phyloP scores from a whole-genome alignment of 2,113 vertebrate species.

The Callionymus lyra region DNA sequence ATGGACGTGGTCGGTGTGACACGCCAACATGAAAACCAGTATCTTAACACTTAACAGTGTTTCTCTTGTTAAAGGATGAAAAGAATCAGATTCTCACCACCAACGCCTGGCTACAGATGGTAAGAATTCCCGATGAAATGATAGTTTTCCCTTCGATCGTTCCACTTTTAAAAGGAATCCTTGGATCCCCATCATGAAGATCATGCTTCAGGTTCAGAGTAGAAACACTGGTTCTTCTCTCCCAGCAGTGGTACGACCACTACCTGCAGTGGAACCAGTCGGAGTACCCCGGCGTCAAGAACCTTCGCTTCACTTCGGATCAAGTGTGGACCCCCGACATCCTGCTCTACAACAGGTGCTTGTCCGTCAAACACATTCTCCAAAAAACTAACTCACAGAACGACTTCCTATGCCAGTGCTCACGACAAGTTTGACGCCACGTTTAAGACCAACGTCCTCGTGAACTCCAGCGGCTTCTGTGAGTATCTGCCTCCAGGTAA shows the following conservation, averaged over 20 bases:
- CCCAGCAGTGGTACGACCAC: constrained; percentile 72
- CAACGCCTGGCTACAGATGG: constrained; percentile 75
- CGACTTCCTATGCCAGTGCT: constrained; percentile 46
- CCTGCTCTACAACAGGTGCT: constrained; percentile 72
- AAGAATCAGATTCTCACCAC: constrained; percentile 74
- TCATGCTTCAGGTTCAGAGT: no score
- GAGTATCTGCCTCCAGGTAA: constrained; percentile 75
- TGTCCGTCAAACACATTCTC: background rate
- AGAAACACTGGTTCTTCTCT: constrained; percentile 6
- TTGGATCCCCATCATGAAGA: background rate
- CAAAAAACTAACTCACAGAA: background rate
- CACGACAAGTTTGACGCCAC: constrained; percentile 74
- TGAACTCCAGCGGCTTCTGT: constrained; percentile 76
- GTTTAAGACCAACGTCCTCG: constrained; percentile 71
- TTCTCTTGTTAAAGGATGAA: constrained; percentile 61
- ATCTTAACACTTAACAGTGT: background rate
- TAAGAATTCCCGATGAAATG: constrained; percentile 39
- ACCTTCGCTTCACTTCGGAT: constrained; percentile 66
- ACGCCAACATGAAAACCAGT: background rate
- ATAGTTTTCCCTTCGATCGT: constrained; percentile 14
- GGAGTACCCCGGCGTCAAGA: constrained; percentile 71
- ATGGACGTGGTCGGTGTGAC: constrained; percentile 69
- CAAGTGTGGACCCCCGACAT: constrained; percentile 76
- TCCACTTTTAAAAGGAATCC: background rate
- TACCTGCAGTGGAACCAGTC: constrained; percentile 76